Base-by-base conservation (phyloP, 2,113 vertebrate genomes). In the Bos indicus region DNA sequence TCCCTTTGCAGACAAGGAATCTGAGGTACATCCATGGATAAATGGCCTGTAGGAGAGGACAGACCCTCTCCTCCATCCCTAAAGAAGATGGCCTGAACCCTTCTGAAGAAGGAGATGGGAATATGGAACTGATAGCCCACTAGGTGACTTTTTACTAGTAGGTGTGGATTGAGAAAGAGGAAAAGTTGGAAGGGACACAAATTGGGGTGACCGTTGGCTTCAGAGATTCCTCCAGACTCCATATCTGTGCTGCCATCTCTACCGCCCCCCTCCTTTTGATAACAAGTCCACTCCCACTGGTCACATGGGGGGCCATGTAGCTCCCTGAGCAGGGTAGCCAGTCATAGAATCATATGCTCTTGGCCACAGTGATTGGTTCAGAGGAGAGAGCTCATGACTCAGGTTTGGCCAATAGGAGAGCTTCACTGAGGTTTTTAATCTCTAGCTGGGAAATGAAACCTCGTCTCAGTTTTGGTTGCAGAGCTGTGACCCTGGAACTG, bases 391-490 rank as follows among this genome's bases (percentile, higher is more conserved):
- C 51, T 80, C 15, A 6, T 95, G 84, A 93, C 83, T 60, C 40
- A 3, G 71, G 30, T 9, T 81, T 30, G 40, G 8, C 90, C 91
- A 95, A 36, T 88, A 21, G 78, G 57, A 94, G 26, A 25, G 26
- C 83, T 94, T 94, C 56, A 67, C 56, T 93, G 95, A 81, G 59
- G 56, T 46, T 77, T 90, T 94, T 48, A 4, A 23, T n/a, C 59
- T 93, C n/a, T n/a, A 23, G 17, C 51, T 85, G 54, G 94, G 64
- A 92, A 84, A 64, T 25, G 36, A 87, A 64, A 80, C 80, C 17
- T 15, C 9, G 9, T 12, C 43, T 40, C 48, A 26, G 25, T 13
- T 85, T 30, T 56, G 54, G 16, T 15, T 17, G 13, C 77, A 62
- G 74, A 82, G 46, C 46, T 28, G 30, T 56, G 52, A 30, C 59